Evolutionary conservation across 2,888 invertebrate species (phyloP), one percentile per base, ranked within the genome.

Genomic region (Callinectes sapidus): DNA sequence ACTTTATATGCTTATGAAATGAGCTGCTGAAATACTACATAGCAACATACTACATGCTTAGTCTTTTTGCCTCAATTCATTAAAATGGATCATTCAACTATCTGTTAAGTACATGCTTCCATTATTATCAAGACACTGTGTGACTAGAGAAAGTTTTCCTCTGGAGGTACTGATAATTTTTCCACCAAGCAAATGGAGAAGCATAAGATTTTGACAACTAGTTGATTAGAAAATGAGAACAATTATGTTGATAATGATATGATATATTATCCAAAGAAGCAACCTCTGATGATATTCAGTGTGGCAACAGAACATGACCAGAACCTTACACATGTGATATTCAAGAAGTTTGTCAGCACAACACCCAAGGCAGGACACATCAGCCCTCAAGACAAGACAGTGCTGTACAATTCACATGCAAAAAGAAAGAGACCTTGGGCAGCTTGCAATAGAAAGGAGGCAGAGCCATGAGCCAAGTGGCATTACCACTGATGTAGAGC

Each of bases 401-500:
- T 14, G 32, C 0, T 32, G 81, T 2, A 81, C 81, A 81, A 35
- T 32, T 35, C 81, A 13, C 32, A 32, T n/a, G n/a, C 14, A 81
- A 32, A 16, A 71, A 71, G 28, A n/a, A 71, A 71, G 3, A 71
- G 71, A 71, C n/a, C 23, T 71, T n/a, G 10, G 6, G 28, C 81
- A 81, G 81, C 81, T 81, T 35, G 16, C 35, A 18, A 81, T 35
- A 32, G 1, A 81, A 32, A 35, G 81, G 35, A 81, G 81, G 35
- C 32, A 35, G 81, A 81, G 18, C 81, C 81, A 81, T 16, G 8
- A 81, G 0, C 1, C 35, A 35, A 35, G 13, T 81, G 81, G 18
- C 81, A 81, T 81, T 81, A 81, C 81, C 35, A 16, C 32, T 81
- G 81, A 32, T 35, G 81, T 81, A 81, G 35, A 81, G 32, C 81